Base-by-base conservation (phyloP, 2,888 invertebrate genomes). In the Lithosia quadra region DNA sequence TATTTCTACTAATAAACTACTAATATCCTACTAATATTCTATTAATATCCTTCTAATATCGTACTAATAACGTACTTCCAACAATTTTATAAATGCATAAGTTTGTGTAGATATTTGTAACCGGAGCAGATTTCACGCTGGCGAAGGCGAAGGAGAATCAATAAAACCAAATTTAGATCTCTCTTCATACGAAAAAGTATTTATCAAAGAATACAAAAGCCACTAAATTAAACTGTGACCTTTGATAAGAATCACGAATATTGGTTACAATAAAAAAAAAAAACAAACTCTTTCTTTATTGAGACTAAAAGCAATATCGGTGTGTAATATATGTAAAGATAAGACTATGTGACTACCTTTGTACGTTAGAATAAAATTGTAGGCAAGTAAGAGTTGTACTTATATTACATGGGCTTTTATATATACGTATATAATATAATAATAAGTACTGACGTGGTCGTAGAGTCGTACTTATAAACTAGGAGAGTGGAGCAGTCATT, bases 171-270 rank as follows among this genome's bases (percentile, higher is more conserved):
- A 24, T 5, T 24, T 43, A 28, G 22, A 36, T 36, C 7, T 60
- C 21, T 24, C 11, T n/a, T 55, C 22, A 15, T 1, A 60, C 36
- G 36, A 60, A 13, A 21, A 7, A 58, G 5, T 21, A 22, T 57
- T 65, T 53, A 59, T 36, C 39, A 28, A 49, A n/a, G n/a, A 28
- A 43, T 43, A n/a, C n/a, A 49, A n/a, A 36, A 56, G 53, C 66
- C 10, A 60, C 11, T 15, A 60, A 60, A 53, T 60, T 55, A 61
- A 55, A 66, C 60, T 39, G 61, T 36, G 36, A 49, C 53, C 60
- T 60, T 59, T 36, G 60, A 65, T 65, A 65, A 57, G 33, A 55
- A 57, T 22, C 2, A 63, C 18, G 57, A 57, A 57, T 56, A 62
- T 43, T 34, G 57, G n/a, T n/a, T 24, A 36, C 36, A 68, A 68